Percentiles rank a stretch among this genome's conserved stretches.
Evolutionary conservation across 2,888 invertebrate species (phyloP).

Genomic region (Conomelus anceps): DNA sequence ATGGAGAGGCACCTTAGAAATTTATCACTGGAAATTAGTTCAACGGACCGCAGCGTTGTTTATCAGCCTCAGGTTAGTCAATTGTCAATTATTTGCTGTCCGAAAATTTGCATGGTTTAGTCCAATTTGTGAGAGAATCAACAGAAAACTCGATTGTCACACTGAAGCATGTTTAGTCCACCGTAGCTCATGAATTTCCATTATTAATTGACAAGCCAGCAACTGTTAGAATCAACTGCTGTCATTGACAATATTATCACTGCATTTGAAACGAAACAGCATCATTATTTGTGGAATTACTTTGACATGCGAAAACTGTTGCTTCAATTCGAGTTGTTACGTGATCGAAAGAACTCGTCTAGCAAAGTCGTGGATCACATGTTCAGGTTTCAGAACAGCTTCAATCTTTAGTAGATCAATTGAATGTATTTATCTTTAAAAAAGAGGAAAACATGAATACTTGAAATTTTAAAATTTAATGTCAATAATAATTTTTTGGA

Average conservation of each 20-base stretch:
- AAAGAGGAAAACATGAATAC: no score
- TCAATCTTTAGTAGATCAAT: no score
- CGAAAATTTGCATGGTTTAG: neutral
- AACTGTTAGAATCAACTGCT: no score
- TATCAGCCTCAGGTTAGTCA: conserved; percentile 73
- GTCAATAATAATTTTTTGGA: no score
- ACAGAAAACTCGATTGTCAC: neutral
- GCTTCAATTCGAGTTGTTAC: no score
- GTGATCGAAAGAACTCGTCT: no score
- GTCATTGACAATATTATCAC: neutral
- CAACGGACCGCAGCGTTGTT: conserved; percentile 69
- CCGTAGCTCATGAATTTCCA: neutral
- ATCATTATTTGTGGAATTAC: neutral
- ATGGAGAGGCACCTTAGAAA: conserved; percentile 79
- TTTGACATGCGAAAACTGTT: no score
- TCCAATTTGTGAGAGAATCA: neutral
- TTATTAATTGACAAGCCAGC: neutral
- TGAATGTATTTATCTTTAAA: no score
- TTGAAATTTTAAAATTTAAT: no score
- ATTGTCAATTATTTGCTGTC: neutral
- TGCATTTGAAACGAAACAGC: no score
- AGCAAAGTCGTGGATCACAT: no score
- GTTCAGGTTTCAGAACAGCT: no score
- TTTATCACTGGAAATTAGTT: conserved; percentile 70
- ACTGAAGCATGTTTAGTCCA: neutral